Evolutionary conservation across 2,797 vertebrate genomes (phyloP), one percentile per base, ranked within the genome.

Genomic region (Euphonia xanthogaster): DNA sequence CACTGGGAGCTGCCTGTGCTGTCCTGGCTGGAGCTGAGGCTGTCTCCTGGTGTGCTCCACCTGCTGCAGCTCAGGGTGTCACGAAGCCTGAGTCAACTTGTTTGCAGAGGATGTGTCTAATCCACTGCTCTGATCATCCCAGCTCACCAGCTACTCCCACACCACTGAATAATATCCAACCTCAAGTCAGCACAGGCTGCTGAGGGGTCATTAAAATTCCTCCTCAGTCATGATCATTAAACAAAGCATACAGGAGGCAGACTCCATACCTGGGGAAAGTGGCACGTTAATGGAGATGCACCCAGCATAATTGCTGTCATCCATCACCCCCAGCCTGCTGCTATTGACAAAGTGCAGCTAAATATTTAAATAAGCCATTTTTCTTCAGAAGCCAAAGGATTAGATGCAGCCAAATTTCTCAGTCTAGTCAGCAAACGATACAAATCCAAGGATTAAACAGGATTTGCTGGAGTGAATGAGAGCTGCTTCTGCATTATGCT

Each of bases 291-390:
- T 97, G 96, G 96, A 98, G 96, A 97, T 80, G 82, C 85, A 70
- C 92, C 95, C 91, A 19, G 87, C 79, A 50, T 97, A 97, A 98
- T 97, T 98, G 96, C 93, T 95, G 95, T 31, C 95, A 97, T 98
- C 96, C 94, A 97, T 98, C 97, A 98, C 77, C 87, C 79, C 63
- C 22, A 19, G 47, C 73, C 94, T 2, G 37, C 77, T 76, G 79
- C 80, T 97, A 76, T 90, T 96, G 95, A 97, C 96, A 96, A 95
- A 96, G 87, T 94, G 95, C 96, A 90, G 88, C 96, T 97, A 89
- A 96, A 97, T 96, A 97, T 97, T 97, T 97, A 97, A 98, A 98
- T 95, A 97, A 97, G 96, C 93, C 94, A 86, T 98, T 98, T 97
- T 93, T 97, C 95, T 96, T 91, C 79, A 88, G 92, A 96, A 97